Base-by-base conservation (phyloP, 2,888 invertebrate genomes). In the Cosmia trapezina region DNA sequence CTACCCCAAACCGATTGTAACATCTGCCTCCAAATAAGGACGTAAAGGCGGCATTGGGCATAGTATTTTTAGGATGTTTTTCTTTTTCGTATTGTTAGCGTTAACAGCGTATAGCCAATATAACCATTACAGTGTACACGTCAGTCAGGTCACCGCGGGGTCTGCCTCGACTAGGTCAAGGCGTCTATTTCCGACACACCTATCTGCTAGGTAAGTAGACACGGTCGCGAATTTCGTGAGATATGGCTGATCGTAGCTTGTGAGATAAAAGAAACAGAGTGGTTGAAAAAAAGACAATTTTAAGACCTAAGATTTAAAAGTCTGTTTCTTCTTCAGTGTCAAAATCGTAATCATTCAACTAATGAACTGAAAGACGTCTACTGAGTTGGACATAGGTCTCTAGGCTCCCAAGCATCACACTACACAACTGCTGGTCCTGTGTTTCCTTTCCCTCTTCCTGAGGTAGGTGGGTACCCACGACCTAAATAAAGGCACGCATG, bases 141-240 rank as follows among this genome's bases (percentile, higher is more conserved):
- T 41, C 62, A 43, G 47, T 33, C 53, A 75, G 77, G 78, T 76
- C 69, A 76, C 49, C 37, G 77, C 51, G 60, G 81, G 76, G 64
- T 71, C 69, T 69, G 47, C 57, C 47, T 56, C 53, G 70, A 81
- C 73, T 84, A 72, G 81, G 81, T 84, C 83, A 83, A 83, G 83
- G 83, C 37, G 59, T 72, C 67, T 56, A 68, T 76, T 69, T 78
- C 76, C 68, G 76, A 70, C 71, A 80, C 70, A 57, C 67, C 57
- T 68, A 80, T 57, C 64, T 56, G 33, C 51, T 67, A 51, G 66
- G 53, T 43, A 69, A 41, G 33, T 45, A 43, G 22, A 60, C 45
- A 71, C 19, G 33, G 14, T 66, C 1, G 51, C 41, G 12, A 67
- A 54, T 60, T 56, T 72, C 28, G 33, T 67, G 33, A 14, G 37